phyloP scores from a whole-genome alignment of 2,888 invertebrate species.

The Chymomyza amoena region DNA sequence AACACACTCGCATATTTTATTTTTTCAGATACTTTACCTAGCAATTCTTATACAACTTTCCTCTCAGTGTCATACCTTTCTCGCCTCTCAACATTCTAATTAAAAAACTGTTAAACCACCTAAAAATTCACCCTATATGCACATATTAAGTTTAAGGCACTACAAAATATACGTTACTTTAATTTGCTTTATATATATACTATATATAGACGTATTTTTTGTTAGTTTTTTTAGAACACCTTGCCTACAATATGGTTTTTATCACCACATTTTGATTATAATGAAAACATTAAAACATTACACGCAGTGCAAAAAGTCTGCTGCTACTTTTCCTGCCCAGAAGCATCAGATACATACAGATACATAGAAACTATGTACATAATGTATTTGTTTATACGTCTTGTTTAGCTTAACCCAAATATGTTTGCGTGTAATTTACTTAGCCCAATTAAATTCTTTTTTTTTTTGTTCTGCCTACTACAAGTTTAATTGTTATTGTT shows the following conservation, averaged over 20 bases:
- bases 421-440: conserved; percentile 59
- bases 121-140: not conserved
- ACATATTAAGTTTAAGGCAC: not conserved
- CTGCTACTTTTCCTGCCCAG: not conserved
- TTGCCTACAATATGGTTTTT: conserved; percentile 68
- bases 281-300: conserved; percentile 68
- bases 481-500: not conserved
- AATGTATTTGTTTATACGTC: conserved; percentile 54
- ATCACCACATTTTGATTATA: conserved; percentile 64
- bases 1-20: too few species aligned
- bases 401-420: conserved; percentile 48
- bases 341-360: too few species aligned
- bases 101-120: not conserved
- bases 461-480: conserved; percentile 24
- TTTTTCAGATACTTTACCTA: too few species aligned
- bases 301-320: not conserved
- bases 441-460: conserved; percentile 57
- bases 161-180: not conserved
- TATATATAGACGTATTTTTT: not conserved
- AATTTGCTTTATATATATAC: not conserved
- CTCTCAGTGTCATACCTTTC: too few species aligned
- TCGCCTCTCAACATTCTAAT: too few species aligned
- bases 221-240: conserved; percentile 47
- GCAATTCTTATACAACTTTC: too few species aligned
- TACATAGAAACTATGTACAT: not conserved